Percentiles rank a stretch among this genome's conserved stretches.
Evolutionary conservation across 2,113 vertebrate species (phyloP).

Genomic region (Muntiacus muntjak): DNA sequence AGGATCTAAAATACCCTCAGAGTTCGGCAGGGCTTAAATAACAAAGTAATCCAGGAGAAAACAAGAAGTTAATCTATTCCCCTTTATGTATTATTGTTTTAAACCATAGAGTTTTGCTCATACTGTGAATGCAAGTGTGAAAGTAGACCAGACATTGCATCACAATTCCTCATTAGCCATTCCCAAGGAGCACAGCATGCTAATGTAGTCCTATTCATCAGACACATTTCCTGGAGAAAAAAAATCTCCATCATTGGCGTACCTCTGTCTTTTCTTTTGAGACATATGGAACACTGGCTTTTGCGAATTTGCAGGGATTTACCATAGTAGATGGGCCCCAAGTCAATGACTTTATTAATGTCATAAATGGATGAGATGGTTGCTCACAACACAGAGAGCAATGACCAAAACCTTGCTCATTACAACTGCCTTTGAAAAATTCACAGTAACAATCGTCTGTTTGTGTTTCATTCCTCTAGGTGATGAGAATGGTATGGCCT

Average conservation of each 20-base stretch:
- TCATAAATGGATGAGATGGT: not conserved
- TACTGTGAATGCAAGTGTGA: not conserved
- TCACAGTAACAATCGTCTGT: not conserved
- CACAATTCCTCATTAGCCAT: not conserved
- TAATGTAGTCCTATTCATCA: not conserved
- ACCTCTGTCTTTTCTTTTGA: slow-evolving; percentile 1
- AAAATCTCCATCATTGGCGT: not conserved
- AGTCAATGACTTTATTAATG: not conserved
- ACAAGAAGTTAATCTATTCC: not conserved
- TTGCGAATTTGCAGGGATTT: not conserved
- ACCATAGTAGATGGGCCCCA: not conserved
- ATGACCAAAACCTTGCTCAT: not conserved
- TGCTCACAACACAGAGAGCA: not conserved
- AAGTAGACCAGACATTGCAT: not conserved
- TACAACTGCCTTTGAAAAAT: not conserved
- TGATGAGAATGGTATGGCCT: not conserved
- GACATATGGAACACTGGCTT: not conserved
- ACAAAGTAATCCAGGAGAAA: not conserved
- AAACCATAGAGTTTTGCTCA: not conserved
- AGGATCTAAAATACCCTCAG: not conserved
- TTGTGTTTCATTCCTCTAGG: not conserved
- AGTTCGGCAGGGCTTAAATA: not conserved
- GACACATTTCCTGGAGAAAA: not conserved
- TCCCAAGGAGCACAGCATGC: not conserved
- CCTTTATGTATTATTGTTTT: not conserved